Evolutionary conservation across 2,888 invertebrate species (phyloP), one percentile per base, ranked within the genome.

Genomic region (Caenorhabditis sinica): DNA sequence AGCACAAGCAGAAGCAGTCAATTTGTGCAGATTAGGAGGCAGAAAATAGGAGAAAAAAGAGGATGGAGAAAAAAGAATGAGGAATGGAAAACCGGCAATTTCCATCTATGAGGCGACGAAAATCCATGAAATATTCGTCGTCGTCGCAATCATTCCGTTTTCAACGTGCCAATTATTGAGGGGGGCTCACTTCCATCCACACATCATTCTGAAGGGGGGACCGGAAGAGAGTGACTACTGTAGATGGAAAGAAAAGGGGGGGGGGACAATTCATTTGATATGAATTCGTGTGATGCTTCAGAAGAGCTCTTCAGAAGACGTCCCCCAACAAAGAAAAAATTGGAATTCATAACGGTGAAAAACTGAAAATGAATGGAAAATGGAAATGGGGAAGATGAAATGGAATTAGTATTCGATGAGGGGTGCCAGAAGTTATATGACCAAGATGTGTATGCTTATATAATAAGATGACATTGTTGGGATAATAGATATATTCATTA

Each of bases 21-120:
- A 79, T 79, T 79, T 79, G 79, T 63, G 61, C 71, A 79, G 79
- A 79, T 79, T 79, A 79, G 79, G 77, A 33, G 66, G 15, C 56
- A 23, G n/a, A n/a, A n/a, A n/a, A n/a, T n/a, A n/a, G n/a, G n/a
- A n/a, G n/a, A n/a, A n/a, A 56, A 28, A 40, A 13, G 40, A 2
- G n/a, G 33, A 40, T 17, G 23, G 40, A 13, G 40, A 66, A 72
- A 28, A 49, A 36, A 58, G 43, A 40, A n/a, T n/a, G n/a, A n/a
- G n/a, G 25, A 36, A 66, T 30, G 4, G 69, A 45, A 72, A 72
- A 71, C 79, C 79, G 65, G 43, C 79, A 79, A 79, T 79, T 72
- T 23, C 69, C 51, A 30, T 28, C 25, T n/a, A 30, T 69, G 9
- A 11, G 15, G 9, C 4, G 9, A 6, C 33, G 9, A 4, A 63